These are phyloP conservation scores for Heterohyrax brucei DNA, from an alignment of 2,797 vertebrate genomes.

Conservation along the genomic window DNA sequence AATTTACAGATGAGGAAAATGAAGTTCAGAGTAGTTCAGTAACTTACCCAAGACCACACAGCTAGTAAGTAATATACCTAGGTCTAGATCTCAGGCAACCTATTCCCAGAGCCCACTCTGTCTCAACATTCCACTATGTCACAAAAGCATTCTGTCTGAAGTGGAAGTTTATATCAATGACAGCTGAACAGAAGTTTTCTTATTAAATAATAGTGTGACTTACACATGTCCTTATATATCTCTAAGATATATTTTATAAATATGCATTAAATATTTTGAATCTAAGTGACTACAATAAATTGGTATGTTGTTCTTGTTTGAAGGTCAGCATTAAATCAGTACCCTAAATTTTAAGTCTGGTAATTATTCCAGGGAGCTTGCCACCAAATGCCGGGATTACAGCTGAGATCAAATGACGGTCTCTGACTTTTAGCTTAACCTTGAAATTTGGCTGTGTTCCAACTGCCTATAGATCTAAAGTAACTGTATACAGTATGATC, in stretches of 20 bases:
- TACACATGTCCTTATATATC: background rate
- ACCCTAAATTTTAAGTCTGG: background rate
- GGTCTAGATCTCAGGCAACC: background rate
- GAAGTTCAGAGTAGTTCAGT: background rate
- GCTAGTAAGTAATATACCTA: background rate
- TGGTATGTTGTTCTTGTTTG: slow-evolving; percentile 19
- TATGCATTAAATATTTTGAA: slow-evolving; percentile 25
- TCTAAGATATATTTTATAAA: slow-evolving; percentile 40
- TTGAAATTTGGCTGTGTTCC: background rate
- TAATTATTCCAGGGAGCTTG: background rate
- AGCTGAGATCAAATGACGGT: background rate
- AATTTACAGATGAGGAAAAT: background rate
- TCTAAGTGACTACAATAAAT: background rate
- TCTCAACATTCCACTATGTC: background rate
- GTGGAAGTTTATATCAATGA: background rate
- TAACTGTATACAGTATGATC: background rate
- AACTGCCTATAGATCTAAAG: slow-evolving; percentile 3
- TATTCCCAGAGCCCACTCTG: background rate
- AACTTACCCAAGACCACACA: background rate
- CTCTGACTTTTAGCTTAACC: background rate
- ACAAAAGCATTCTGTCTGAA: background rate
- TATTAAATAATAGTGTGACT: slow-evolving; percentile 14
- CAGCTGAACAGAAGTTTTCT: background rate
- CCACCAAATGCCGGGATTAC: background rate
- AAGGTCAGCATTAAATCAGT: background rate